phyloP scores from a whole-genome alignment of 2,797 vertebrate genomes.

The Alosa sapidissima region DNA sequence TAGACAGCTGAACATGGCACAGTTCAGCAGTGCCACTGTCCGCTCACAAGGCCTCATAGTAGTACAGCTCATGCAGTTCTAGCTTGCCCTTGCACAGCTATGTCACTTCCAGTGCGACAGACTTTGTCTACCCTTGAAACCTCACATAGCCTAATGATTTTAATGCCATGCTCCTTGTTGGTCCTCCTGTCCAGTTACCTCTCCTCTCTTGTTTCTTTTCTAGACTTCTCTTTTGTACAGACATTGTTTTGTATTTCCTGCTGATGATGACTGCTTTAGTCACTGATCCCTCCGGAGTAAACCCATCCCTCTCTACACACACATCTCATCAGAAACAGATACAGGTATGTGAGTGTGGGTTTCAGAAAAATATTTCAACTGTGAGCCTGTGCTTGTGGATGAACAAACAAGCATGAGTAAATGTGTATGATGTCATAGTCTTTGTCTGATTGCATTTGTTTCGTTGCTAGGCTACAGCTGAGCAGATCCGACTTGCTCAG shows the following conservation, averaged over 20 bases:
- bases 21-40: background rate
- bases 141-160: background rate
- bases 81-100: conserved; percentile 30
- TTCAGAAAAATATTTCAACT: background rate
- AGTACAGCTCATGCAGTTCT: conserved; percentile 10
- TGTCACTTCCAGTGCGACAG: background rate
- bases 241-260: conserved; percentile 99
- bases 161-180: background rate
- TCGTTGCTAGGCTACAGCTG: conserved; percentile 89
- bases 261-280: conserved; percentile 99
- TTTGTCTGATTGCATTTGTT: conserved; percentile 30
- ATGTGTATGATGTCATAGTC: conserved; percentile 27
- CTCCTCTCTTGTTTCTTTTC: conserved; percentile 44
- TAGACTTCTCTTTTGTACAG: conserved; percentile 99
- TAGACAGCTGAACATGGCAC: background rate
- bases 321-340: conserved; percentile 92
- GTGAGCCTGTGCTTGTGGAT: background rate
- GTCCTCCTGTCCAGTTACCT: background rate
- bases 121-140: background rate
- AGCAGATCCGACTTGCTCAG: conserved; percentile 97
- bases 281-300: conserved; percentile 87
- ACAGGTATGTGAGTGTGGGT: conserved; percentile 78
- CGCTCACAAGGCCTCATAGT: background rate
- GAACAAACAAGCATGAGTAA: background rate
- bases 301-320: conserved; percentile 78